Conservation (phyloP, 2,888 invertebrate genomes). For the Leptura quadrifasciata region DNA sequence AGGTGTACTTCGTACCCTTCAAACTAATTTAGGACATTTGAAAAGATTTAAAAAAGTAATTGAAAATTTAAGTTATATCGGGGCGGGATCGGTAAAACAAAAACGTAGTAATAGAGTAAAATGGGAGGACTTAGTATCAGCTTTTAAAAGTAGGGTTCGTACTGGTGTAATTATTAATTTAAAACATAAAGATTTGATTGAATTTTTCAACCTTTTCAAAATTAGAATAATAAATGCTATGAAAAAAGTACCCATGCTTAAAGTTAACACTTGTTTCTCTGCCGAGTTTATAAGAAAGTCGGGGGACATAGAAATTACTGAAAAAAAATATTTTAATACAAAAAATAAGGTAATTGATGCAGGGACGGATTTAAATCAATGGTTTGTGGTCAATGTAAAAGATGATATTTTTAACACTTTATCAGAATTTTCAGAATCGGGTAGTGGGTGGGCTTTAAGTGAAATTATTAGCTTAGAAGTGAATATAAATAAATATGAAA, state of each 20-base stretch:
- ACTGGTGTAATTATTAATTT: slow-evolving; percentile 39
- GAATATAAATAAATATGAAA: slow-evolving; percentile 35
- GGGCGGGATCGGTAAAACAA: not conserved
- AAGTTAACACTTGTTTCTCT: not conserved
- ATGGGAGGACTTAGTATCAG: slow-evolving; percentile 9
- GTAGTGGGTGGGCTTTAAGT: slow-evolving; percentile 36
- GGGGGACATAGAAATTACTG: not conserved
- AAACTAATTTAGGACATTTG: slow-evolving; percentile 21
- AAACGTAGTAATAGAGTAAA: slow-evolving; percentile 1
- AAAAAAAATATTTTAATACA: too few species aligned
- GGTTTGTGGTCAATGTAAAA: slow-evolving; percentile 30
- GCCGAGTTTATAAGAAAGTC: slow-evolving; percentile 33
- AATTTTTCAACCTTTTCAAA: slow-evolving; percentile 36
- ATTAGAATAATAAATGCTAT: slow-evolving; percentile 24
- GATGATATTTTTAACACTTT: not conserved
- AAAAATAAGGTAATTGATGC: slow-evolving; percentile 30
- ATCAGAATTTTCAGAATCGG: not conserved
- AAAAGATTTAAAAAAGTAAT: slow-evolving; percentile 14
- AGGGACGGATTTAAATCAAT: slow-evolving; percentile 31
- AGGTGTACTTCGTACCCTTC: not conserved
- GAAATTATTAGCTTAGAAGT: slow-evolving; percentile 24
- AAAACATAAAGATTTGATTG: slow-evolving; percentile 26
- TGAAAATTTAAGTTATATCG: not conserved
- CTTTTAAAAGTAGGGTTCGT: not conserved
- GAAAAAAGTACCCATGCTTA: slow-evolving; percentile 21